Conservation (phyloP, 2,113 vertebrate genomes). For the Raja brachyura region DNA sequence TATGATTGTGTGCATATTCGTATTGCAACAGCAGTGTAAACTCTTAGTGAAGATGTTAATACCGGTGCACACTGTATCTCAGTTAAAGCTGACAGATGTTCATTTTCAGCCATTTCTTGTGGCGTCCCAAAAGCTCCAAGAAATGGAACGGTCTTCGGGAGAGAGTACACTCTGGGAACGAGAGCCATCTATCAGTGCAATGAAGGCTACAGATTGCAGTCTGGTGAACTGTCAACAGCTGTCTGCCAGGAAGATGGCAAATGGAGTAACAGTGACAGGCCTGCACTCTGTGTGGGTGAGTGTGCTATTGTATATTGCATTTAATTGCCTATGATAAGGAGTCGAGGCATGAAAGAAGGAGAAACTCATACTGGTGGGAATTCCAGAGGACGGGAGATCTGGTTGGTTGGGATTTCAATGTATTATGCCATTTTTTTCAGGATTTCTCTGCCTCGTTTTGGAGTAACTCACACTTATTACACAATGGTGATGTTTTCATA, state of each 20-base stretch:
- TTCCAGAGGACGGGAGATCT: not conserved
- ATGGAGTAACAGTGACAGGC: constrained; percentile 79
- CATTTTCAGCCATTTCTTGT: constrained; percentile 76
- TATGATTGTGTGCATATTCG: not conserved
- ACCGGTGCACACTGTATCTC: not conserved
- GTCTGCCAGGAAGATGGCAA: constrained; percentile 78
- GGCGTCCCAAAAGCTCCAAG: constrained; percentile 78
- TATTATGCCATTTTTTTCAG: not conserved
- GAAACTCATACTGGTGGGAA: not conserved
- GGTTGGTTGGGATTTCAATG: not conserved
- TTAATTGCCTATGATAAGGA: not conserved
- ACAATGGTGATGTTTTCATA: not conserved
- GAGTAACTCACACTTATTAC: not conserved
- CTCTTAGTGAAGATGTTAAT: not conserved
- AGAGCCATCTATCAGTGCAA: constrained; percentile 79
- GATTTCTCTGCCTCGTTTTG: not conserved
- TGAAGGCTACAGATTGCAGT: constrained; percentile 74
- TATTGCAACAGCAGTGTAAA: not conserved
- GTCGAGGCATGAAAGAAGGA: not conserved
- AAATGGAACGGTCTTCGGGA: constrained; percentile 79
- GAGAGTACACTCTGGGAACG: constrained; percentile 87
- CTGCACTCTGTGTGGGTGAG: constrained; percentile 80
- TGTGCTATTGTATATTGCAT: not conserved
- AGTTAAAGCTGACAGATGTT: not conserved
- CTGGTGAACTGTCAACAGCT: constrained; percentile 55